These are phyloP conservation scores for Rissa tridactyla DNA, from an alignment of 2,113 vertebrate genomes.

Conservation along the genomic window DNA sequence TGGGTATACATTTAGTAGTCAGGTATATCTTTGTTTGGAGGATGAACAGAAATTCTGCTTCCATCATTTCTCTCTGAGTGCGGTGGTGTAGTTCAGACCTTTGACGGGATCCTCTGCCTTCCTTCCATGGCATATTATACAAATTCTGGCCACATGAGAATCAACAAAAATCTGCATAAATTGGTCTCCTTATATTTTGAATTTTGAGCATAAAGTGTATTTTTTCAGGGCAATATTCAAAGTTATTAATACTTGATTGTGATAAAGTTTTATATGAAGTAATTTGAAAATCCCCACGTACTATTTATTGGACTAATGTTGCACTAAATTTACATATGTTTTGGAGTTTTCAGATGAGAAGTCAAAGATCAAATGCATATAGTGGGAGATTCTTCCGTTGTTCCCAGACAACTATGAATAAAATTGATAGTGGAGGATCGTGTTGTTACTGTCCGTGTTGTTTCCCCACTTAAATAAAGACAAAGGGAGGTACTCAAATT, in stretches of 20 bases:
- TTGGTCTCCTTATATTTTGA: not conserved
- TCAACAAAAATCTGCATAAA: not conserved
- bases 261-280: not conserved
- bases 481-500: not conserved
- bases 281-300: not conserved
- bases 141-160: not conserved
- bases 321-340: not conserved
- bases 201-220: not conserved
- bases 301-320: not conserved
- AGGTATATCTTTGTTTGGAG: not conserved
- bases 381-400: not conserved
- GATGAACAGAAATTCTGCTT: not conserved
- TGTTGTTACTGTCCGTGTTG: not conserved
- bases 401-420: not conserved
- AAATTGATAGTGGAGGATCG: not conserved
- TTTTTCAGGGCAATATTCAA: not conserved
- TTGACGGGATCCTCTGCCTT: not conserved
- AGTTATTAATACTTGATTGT: not conserved
- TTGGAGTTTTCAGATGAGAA: not conserved
- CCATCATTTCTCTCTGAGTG: not conserved
- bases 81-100: not conserved
- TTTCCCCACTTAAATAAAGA: not conserved
- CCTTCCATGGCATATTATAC: not conserved
- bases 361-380: not conserved
- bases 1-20: not conserved